A percentile compares a stretch with the other conserved stretches of the same genome.
Evolutionary conservation across 2,888 invertebrate genomes (phyloP).

Genomic region (Pogonocherus hispidulus): DNA sequence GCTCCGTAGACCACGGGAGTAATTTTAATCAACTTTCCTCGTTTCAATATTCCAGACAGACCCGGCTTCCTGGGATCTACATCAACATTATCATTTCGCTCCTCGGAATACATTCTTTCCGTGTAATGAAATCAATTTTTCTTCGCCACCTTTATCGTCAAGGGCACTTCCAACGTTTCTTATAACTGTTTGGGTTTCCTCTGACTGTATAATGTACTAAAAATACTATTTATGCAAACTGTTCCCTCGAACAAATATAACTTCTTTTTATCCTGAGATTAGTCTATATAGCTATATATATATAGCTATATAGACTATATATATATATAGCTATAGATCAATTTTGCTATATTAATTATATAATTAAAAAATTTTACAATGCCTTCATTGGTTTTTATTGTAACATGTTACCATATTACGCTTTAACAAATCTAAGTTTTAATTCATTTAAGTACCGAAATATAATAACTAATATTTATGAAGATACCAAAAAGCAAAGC

Average conservation of each 20-base stretch:
- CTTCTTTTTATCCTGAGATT: background rate
- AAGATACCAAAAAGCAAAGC: too few relatives aligned
- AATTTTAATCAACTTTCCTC: background rate
- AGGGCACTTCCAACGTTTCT: background rate
- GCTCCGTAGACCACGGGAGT: background rate
- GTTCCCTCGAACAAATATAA: background rate
- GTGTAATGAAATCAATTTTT: slow-evolving; percentile 4
- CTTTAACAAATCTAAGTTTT: too few relatives aligned
- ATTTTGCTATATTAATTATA: too few relatives aligned
- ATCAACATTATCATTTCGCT: slow-evolving; percentile 4
- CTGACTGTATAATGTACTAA: background rate
- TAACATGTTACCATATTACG: too few relatives aligned
- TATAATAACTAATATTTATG: too few relatives aligned
- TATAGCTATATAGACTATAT: background rate
- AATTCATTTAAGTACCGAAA: too few relatives aligned
- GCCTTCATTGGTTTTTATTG: too few relatives aligned
- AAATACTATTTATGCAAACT: background rate
- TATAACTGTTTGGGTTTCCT: background rate
- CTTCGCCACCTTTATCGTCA: background rate
- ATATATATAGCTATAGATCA: too few relatives aligned
- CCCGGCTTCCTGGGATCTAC: slow-evolving; percentile 3
- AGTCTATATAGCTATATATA: background rate
- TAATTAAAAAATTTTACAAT: too few relatives aligned
- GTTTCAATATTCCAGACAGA: slow-evolving; percentile 4
- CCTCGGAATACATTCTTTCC: slow-evolving; percentile 1